These are phyloP conservation scores for Sapajus apella DNA, from an alignment of 2,113 vertebrate genomes.

Conservation along the genomic window DNA sequence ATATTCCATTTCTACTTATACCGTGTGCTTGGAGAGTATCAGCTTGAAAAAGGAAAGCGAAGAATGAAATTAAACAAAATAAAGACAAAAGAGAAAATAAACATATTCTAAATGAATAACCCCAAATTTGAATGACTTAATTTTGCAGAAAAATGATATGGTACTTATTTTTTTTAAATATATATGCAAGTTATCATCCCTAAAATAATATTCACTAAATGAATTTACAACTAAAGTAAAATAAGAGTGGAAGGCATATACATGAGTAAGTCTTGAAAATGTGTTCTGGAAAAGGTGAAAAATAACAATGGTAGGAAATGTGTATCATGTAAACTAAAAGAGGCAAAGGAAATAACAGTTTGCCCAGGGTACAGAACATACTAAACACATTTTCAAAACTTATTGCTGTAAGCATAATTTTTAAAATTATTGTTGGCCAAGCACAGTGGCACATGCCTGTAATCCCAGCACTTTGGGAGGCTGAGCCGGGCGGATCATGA, in stretches of 20 bases:
- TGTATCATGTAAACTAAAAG: constrained; percentile 30
- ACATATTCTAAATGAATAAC: neutral
- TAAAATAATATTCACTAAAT: neutral
- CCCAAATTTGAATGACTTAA: neutral
- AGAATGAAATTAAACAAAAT: neutral
- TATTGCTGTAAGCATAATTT: too few species aligned
- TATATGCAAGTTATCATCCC: neutral
- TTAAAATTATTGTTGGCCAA: too few species aligned
- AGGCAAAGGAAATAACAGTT: neutral
- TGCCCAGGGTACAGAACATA: neutral
- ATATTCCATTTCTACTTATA: neutral
- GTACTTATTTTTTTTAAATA: neutral
- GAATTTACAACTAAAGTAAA: neutral
- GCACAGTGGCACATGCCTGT: too few species aligned
- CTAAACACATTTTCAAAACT: neutral
- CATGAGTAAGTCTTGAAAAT: neutral
- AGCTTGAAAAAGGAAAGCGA: neutral
- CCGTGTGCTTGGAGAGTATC: neutral
- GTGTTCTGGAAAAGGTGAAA: neutral
- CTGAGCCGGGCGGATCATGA: too few species aligned
- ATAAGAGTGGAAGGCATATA: neutral
- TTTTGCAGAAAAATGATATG: neutral
- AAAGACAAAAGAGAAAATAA: neutral
- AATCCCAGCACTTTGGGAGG: too few species aligned
- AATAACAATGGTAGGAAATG: neutral